Base-by-base conservation (phyloP, 2,888 invertebrate species). In the Agrotis puta region DNA sequence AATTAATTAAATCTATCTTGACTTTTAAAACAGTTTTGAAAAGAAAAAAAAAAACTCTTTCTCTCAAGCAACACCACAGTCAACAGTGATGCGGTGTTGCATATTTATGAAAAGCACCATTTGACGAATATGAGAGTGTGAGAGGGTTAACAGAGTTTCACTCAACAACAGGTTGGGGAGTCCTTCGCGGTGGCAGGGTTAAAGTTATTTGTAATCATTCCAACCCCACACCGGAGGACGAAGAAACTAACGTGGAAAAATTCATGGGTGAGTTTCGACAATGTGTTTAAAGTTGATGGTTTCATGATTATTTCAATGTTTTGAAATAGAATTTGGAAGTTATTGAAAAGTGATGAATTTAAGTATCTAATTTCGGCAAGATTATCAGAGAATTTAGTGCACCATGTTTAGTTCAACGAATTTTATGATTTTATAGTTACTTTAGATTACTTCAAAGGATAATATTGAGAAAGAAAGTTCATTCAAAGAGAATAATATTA, bases 31-130 rank as follows among this genome's bases (percentile, higher is more conserved):
- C 1, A 56, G 2, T n/a, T 56, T n/a, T n/a, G n/a, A n/a, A n/a
- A n/a, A n/a, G n/a, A n/a, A 13, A 33, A 14, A 54, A 75, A 39
- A 62, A 57, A 50, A 61, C 39, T 57, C 62, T 65, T 64, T 50
- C 0, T 20, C 9, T 5, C 48, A 75, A 13, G 74, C 74, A 61
- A 80, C 80, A 74, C 78, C 6, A 57, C 48, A 43, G 43, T 61
- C 39, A 51, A 48, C 33, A 48, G 48, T 48, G 66, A 61, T 77
- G 65, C 51, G 59, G 75, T 70, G 71, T 79, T 90, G 87, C 88
- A 91, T 92, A 92, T 92, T 92, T 91, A 91, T 89, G 87, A 91
- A 90, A 85, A 74, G 85, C 72, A 79, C 90, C 87, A 90, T 90
- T 73, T 91, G 91, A 91, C 90, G 89, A 87, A 90, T 91, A 91